These are phyloP conservation scores for Darevskia nairensis DNA, from an alignment of 2,797 vertebrate species.

Conservation along the genomic window DNA sequence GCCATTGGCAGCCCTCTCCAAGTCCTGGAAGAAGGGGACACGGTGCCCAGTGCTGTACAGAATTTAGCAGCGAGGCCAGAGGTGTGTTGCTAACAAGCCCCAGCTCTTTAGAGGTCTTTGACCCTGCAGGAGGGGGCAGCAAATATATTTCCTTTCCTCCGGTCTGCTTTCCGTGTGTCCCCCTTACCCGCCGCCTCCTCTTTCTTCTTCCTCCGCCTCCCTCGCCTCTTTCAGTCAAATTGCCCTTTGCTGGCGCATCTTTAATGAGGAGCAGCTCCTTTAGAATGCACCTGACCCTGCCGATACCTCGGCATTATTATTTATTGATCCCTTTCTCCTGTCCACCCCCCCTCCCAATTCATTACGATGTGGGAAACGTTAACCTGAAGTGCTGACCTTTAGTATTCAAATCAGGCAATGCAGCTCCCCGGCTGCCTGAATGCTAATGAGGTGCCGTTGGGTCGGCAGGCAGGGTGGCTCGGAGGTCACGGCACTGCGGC, in stretches of 20 bases:
- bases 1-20: too few species aligned
- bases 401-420: background rate
- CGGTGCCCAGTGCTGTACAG: background rate
- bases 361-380: background rate
- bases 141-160: too few species aligned
- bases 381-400: conserved; percentile 9
- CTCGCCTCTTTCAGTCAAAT: background rate
- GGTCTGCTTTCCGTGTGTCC: too few species aligned
- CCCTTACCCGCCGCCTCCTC: too few species aligned
- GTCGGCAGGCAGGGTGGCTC: background rate
- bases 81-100: too few species aligned
- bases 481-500: background rate
- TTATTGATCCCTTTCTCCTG: background rate
- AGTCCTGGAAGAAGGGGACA: too few species aligned
- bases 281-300: background rate
- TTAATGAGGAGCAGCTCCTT: conserved; percentile 7
- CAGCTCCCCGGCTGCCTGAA: background rate
- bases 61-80: too few species aligned
- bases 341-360: background rate
- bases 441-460: background rate
- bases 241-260: background rate
- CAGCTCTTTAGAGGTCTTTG: background rate
- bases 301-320: conserved; percentile 12
- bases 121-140: background rate
- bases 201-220: too few species aligned